A percentile compares a stretch with the other conserved stretches of the same genome.
These are phyloP conservation scores for Lacerta viridis DNA, from an alignment of 2,797 vertebrate genomes.

Conservation along the genomic window DNA sequence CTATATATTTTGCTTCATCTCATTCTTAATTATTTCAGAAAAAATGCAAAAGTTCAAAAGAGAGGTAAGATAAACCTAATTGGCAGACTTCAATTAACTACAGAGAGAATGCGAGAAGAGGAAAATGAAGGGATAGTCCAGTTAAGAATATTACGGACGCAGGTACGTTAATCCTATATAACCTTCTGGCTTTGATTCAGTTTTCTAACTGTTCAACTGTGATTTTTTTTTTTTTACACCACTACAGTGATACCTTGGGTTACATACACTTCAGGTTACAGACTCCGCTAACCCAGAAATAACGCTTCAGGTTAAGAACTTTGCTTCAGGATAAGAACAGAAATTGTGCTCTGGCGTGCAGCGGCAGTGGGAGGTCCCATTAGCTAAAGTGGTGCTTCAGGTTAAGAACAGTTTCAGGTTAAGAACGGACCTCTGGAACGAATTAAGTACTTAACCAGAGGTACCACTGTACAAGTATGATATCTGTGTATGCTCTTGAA, in stretches of 20 bases:
- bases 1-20: slow-evolving; percentile 43
- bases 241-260: too few species aligned
- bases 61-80: slow-evolving; percentile 99
- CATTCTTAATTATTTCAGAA: slow-evolving; percentile 83
- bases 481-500: neutral
- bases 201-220: neutral
- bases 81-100: slow-evolving; percentile 96
- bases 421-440: too few species aligned
- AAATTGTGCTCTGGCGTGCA: too few species aligned
- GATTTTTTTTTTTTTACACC: neutral
- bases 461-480: neutral
- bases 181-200: fast-evolving
- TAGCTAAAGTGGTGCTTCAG: too few species aligned
- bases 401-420: too few species aligned
- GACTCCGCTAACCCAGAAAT: too few species aligned
- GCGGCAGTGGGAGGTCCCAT: too few species aligned
- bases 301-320: too few species aligned
- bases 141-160: slow-evolving; percentile 96
- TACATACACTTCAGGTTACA: too few species aligned
- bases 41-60: slow-evolving; percentile 99
- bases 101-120: slow-evolving; percentile 98
- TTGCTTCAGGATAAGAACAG: too few species aligned
- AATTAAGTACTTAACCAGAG: too few species aligned
- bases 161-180: slow-evolving; percentile 81
- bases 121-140: slow-evolving; percentile 99